Evolutionary conservation across 1,140 invertebrate genomes (phyloP).

Genomic region (Drosophila pachea): DNA sequence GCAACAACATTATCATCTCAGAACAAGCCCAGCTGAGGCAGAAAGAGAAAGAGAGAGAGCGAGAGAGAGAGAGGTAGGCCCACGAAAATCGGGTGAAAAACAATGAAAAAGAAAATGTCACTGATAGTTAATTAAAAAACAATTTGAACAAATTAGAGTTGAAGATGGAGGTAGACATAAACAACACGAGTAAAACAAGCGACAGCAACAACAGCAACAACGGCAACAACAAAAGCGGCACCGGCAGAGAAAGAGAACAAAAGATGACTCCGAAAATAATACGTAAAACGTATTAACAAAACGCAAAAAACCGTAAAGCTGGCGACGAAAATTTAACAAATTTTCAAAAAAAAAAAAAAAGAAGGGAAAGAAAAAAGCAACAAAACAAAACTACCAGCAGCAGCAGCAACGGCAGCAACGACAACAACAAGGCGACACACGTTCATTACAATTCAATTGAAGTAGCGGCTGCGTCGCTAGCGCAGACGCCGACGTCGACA

Average conservation of each 20-base stretch:
- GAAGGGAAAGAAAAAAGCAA: conserved; percentile 4
- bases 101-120: conserved; percentile 76
- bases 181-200: conserved; percentile 9
- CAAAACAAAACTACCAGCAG: conserved; percentile 5
- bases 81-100: conserved; percentile 32
- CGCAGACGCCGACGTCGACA: conserved; percentile 24
- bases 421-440: conserved; percentile 45
- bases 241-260: conserved; percentile 4
- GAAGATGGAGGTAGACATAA: conserved; percentile 44
- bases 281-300: conserved; percentile 64
- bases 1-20: conserved; percentile 7
- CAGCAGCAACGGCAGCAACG: conserved; percentile 9
- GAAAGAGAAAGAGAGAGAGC: conserved; percentile 6
- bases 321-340: conserved; percentile 73
- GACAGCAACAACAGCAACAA: background rate
- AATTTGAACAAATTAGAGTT: conserved; percentile 77
- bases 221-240: background rate
- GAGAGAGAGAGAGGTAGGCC: conserved; percentile 15
- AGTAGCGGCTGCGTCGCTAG: conserved; percentile 58
- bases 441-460: conserved; percentile 76
- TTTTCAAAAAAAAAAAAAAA: conserved; percentile 50
- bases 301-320: conserved; percentile 61
- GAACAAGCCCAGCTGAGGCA: background rate
- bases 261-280: conserved; percentile 26
- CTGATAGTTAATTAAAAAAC: conserved; percentile 77